Evolutionary conservation across 2,797 vertebrate genomes (phyloP), one percentile per base, ranked within the genome.

Genomic region (Craterocephalus amniculus): DNA sequence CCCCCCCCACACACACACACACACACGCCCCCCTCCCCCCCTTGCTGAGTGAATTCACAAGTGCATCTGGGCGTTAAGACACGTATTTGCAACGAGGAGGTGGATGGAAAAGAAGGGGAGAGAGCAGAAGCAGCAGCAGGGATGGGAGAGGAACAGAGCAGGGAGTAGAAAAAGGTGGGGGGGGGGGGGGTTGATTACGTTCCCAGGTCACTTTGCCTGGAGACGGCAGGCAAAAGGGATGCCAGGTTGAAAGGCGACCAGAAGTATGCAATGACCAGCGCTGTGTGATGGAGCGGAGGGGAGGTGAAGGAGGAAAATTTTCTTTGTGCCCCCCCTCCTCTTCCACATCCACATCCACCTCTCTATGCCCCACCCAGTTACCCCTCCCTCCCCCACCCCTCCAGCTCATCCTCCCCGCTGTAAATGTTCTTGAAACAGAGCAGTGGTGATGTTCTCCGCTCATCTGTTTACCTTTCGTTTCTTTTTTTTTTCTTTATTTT

Each of bases 191-290:
- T 94, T 94, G 94, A 95, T 94, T 95, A 94, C 76, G 92, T 93
- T 94, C 91, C 89, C 93, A 93, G 91, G 93, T 94, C 92, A 92
- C 90, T 93, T 95, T 95, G 94, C 94, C 90, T 90, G 89, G 94
- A 92, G 90, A 95, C 92, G 90, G 90, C 83, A 78, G 90, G 90
- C 91, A 94, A 83, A 67, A 92, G 92, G 91, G 94, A 94, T 94
- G 93, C 92, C 91, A 90, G 92, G 94, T 95, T 95, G 93, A 93
- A 91, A 92, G 84, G 93, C 87, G 76, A 94, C 94, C 89, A 40
- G 83, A 85, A 67, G 83, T 89, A 94, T 94, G 93, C 92, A 91
- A 91, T 93, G 92, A 90, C 91, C 92, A 89, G 91, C 74, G 63
- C 90, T 89, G 91, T 91, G 89, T 92, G 91, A 90, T 90, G 90